Evolutionary conservation across 1,140 invertebrate species (phyloP).

Genomic region (Anastrepha obliqua): DNA sequence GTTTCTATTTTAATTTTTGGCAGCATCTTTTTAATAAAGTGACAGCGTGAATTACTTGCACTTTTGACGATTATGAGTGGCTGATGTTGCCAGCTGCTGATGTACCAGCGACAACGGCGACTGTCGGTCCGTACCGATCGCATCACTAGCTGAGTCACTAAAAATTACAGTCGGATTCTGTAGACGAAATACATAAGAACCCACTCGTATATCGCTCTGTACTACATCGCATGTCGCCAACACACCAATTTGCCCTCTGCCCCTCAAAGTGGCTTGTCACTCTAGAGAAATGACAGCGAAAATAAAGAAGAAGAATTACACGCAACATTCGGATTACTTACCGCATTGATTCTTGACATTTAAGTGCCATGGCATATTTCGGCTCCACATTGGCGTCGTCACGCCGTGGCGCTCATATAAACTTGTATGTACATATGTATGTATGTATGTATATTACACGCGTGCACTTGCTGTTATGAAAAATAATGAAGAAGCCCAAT

Average conservation of each 20-base stretch:
- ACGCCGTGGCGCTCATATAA: neutral
- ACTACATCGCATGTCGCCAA: constrained; percentile 6
- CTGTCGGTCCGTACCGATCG: constrained; percentile 11
- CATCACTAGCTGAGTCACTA: constrained; percentile 36
- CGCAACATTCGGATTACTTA: constrained; percentile 39
- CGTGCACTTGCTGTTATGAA: constrained; percentile 52
- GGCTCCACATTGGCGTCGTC: neutral
- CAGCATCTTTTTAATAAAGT: constrained; percentile 44
- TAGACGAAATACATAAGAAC: too few species aligned
- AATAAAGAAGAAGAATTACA: constrained; percentile 51
- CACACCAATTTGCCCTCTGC: neutral
- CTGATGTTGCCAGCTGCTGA: neutral
- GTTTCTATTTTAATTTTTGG: constrained; percentile 36
- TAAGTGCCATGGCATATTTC: constrained; percentile 49
- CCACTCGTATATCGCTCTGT: too few species aligned
- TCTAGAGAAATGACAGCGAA: neutral
- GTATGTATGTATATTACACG: neutral
- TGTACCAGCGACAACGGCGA: neutral
- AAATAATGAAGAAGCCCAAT: constrained; percentile 72
- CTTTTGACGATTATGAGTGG: constrained; percentile 45
- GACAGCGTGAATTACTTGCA: constrained; percentile 48
- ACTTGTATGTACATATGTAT: neutral
- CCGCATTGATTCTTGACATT: constrained; percentile 48
- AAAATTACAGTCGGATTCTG: neutral
- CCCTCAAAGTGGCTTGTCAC: constrained; percentile 41